Conservation (phyloP, 2,113 vertebrate species). For the Aptenodytes forsteri region DNA sequence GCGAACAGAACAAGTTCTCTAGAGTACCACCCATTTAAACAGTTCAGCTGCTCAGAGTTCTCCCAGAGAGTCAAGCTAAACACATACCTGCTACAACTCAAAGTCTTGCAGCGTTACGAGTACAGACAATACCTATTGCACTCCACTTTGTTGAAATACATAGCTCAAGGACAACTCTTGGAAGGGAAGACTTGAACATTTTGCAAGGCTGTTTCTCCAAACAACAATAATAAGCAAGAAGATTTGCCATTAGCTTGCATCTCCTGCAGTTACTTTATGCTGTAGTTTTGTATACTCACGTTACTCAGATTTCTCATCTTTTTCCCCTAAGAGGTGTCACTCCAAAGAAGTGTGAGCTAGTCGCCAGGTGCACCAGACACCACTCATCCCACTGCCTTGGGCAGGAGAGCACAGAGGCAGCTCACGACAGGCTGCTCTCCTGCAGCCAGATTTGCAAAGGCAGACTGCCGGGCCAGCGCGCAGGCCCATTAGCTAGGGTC, state of each 20-base stretch:
- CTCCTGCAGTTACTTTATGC: neutral
- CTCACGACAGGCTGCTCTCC: neutral
- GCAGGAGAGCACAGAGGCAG: neutral
- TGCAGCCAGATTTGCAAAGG: fast-evolving
- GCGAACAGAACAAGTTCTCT: neutral
- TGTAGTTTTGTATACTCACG: neutral
- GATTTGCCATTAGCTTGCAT: neutral
- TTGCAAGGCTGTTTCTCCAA: neutral
- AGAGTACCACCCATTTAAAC: fast-evolving
- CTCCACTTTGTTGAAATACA: neutral
- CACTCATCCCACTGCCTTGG: neutral
- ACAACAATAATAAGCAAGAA: neutral
- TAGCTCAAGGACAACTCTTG: neutral
- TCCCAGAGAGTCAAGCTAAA: neutral
- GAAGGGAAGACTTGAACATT: neutral
- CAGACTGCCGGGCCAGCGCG: fast-evolving
- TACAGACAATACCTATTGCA: neutral
- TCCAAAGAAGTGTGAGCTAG: neutral
- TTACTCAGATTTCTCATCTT: neutral
- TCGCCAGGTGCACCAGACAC: neutral
- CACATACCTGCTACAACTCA: neutral
- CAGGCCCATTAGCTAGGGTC: fast-evolving
- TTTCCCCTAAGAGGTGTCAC: neutral
- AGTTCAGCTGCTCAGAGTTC: neutral
- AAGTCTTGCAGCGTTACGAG: neutral